Percentiles rank a stretch among this genome's conserved stretches.
These are phyloP conservation scores for Dipodomys ordii DNA, from an alignment of 2,113 vertebrate species.

Conservation along the genomic window DNA sequence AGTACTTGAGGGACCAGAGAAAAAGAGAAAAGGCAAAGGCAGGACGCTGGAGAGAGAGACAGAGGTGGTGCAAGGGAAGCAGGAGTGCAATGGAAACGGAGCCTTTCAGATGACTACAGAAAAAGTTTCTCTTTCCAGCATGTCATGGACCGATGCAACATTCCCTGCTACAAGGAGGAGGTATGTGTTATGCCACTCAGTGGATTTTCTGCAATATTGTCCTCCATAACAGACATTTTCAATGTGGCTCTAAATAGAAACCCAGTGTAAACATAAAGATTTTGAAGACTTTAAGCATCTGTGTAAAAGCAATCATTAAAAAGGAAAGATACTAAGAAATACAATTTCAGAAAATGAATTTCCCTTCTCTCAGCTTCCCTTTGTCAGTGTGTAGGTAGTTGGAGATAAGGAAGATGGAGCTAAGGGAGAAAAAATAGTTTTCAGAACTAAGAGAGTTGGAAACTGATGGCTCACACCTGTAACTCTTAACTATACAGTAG, in stretches of 20 bases:
- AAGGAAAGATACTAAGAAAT: not conserved
- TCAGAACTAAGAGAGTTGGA: not conserved
- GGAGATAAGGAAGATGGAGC: not conserved
- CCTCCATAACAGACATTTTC: not conserved
- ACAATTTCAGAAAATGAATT: not conserved
- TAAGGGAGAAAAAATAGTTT: not conserved
- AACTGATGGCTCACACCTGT: too few relatives aligned
- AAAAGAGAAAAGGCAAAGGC: not conserved
- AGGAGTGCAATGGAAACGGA: not conserved
- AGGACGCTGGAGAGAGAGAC: not conserved
- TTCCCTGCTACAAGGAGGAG: not conserved
- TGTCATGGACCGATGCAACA: not conserved
- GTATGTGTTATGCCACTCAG: too few relatives aligned
- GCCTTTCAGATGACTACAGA: not conserved
- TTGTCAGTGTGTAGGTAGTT: not conserved
- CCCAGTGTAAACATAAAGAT: not conserved
- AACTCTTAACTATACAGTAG: too few relatives aligned
- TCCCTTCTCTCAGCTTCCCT: not conserved
- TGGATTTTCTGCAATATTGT: not conserved
- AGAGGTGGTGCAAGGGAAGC: rapidly evolving
- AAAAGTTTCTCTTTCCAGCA: not conserved
- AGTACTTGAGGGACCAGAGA: not conserved
- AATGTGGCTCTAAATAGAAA: not conserved
- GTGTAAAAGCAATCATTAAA: not conserved
- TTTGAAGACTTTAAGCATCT: conserved; percentile 32